phyloP scores from a whole-genome alignment of 2,888 invertebrate species.

The Ditylenchus weischeri region DNA sequence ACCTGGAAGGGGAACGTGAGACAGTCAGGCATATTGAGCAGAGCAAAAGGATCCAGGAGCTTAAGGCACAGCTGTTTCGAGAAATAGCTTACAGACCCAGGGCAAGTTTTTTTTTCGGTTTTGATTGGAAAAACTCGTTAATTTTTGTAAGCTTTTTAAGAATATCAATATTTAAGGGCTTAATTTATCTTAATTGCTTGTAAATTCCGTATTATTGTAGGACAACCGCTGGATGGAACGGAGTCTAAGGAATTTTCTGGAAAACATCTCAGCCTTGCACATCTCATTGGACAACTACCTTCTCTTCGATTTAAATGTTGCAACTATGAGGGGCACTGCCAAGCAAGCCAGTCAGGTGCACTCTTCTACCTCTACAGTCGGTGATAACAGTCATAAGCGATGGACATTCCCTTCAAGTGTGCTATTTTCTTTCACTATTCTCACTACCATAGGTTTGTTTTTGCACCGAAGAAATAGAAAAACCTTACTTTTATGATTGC shows the following conservation, averaged over 20 bases:
- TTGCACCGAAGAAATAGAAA: no score
- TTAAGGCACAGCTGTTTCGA: slow-evolving; percentile 40
- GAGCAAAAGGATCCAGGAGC: slow-evolving; percentile 26
- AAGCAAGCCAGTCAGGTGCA: not conserved
- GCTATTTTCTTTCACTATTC: slow-evolving; percentile 54
- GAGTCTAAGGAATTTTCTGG: slow-evolving; percentile 41
- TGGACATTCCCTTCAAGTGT: slow-evolving; percentile 55
- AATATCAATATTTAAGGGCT: no score
- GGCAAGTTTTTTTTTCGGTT: slow-evolving; percentile 26
- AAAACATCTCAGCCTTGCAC: slow-evolving; percentile 46
- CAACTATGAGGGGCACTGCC: not conserved
- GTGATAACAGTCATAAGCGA: slow-evolving; percentile 43
- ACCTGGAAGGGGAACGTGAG: slow-evolving; percentile 51
- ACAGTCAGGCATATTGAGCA: slow-evolving; percentile 42
- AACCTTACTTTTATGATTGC: not conserved
- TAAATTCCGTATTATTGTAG: not conserved
- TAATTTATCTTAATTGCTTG: no score
- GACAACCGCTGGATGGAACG: slow-evolving; percentile 32
- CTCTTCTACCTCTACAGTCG: slow-evolving; percentile 9
- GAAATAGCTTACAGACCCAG: slow-evolving; percentile 37
- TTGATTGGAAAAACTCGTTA: no score
- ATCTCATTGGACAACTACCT: slow-evolving; percentile 52
- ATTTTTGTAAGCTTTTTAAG: no score
- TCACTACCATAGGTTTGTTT: slow-evolving; percentile 49
- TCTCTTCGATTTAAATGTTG: slow-evolving; percentile 33